Base-by-base conservation (phyloP, 2,113 vertebrate genomes). In the Tyrannus savana region DNA sequence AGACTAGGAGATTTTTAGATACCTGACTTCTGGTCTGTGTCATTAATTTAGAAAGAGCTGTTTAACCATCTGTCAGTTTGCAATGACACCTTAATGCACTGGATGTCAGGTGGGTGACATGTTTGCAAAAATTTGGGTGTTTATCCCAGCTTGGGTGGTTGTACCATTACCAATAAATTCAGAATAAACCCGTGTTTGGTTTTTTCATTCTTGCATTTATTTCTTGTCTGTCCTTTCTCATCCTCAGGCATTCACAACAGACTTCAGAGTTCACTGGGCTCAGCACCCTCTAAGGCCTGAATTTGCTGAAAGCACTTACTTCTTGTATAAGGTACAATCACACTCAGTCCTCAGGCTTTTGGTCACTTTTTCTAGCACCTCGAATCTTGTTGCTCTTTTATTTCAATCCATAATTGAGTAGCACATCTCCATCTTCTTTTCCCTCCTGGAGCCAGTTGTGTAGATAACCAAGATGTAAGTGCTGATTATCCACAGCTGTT, bases 271-370 rank as follows among this genome's bases (percentile, higher is more conserved):
- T 79, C 99, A 99, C 93, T 99, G 99, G 99, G 99, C 99, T 56
- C 99, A 99, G 96, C 99, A 99, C 95, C 99, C 99, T 73, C 97
- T 99, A 95, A 98, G 99, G 87, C 99, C 99, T 72, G 99, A 99
- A 97, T 99, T 99, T 98, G 99, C 99, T 89, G 99, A 99, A 97
- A 99, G 99, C 97, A 99, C 99, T 87, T 99, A 99, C 95, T 99
- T 99, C 97, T 98, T 99, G 73, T 99, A 99, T 95, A 99, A 99
- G 98, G 99, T 99, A 98, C 98, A 98, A 86, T 59, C 22, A 8
- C 42, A 73, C 76, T 44, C 22, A 78, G 28, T 72, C 15, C 19
- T 91, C 60, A 90, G 68, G 24, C n/a, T 75, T 85, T 12, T 14
- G 33, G n/a, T n/a, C 58, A 15, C 71, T 76, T 64, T 22, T 14